phyloP scores from a whole-genome alignment of 2,888 invertebrate genomes.

The Tuberolachnus salignus region DNA sequence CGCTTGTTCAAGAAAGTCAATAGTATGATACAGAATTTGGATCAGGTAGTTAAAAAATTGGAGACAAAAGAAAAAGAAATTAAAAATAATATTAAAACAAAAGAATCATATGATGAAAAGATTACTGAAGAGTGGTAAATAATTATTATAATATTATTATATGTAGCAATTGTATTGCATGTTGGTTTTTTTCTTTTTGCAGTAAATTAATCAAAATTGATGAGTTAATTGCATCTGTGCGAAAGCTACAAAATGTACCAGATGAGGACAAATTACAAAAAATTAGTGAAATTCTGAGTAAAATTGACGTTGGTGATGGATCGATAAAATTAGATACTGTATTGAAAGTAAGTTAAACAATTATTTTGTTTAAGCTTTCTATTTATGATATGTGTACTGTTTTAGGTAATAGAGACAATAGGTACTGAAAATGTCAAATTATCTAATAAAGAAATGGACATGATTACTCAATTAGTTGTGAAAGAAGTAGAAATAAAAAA shows the following conservation, averaged over 20 bases:
- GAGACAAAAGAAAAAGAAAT: conserved; percentile 74
- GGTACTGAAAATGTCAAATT: conserved; percentile 90
- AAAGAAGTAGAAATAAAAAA: conserved; percentile 86
- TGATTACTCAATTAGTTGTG: conserved; percentile 82
- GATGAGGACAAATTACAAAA: conserved; percentile 81
- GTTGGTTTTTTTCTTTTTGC: conserved; percentile 57
- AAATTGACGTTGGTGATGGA: conserved; percentile 94
- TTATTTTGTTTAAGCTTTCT: background rate
- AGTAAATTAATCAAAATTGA: conserved; percentile 82
- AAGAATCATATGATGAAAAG: conserved; percentile 48
- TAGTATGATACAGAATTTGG: conserved; percentile 85
- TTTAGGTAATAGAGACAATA: conserved; percentile 86
- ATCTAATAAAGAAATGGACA: conserved; percentile 81
- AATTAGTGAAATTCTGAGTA: conserved; percentile 82
- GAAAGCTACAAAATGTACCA: conserved; percentile 79
- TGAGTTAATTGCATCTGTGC: conserved; percentile 85
- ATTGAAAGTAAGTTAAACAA: conserved; percentile 74
- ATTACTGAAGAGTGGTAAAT: conserved; percentile 18
- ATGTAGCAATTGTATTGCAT: background rate
- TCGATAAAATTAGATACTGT: conserved; percentile 91
- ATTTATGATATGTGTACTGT: conserved; percentile 40
- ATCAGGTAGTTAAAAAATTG: conserved; percentile 75
- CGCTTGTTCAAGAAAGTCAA: conserved; percentile 84
- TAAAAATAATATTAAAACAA: conserved; percentile 57
- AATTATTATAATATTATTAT: background rate